Evolutionary conservation across 2,888 invertebrate species (phyloP).

Genomic region (Thera obeliscata): DNA sequence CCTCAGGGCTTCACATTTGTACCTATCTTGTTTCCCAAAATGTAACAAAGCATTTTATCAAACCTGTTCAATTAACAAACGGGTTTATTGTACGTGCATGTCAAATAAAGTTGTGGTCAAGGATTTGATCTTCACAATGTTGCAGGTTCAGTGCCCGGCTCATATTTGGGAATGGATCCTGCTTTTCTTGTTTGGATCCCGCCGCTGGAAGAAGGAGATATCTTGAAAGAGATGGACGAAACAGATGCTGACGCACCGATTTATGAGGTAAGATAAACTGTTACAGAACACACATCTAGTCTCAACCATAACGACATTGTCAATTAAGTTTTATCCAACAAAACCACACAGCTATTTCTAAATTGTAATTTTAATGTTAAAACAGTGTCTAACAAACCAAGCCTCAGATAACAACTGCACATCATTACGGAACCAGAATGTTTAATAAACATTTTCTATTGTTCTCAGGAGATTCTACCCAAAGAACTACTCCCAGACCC

Average conservation of each 20-base stretch:
- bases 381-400: no score
- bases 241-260: constrained; percentile 60
- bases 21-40: neutral
- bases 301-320: neutral
- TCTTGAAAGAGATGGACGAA: constrained; percentile 85
- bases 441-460: constrained; percentile 10
- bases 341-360: no score
- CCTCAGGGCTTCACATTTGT: neutral
- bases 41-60: neutral
- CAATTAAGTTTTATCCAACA: neutral
- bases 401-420: no score
- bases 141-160: constrained; percentile 91
- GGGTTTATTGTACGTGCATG: neutral
- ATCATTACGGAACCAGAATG: no score
- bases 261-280: constrained; percentile 63
- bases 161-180: constrained; percentile 95
- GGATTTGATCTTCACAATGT: constrained; percentile 43
- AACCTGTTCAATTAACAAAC: no score
- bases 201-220: constrained; percentile 89
- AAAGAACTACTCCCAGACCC: constrained; percentile 80
- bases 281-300: neutral
- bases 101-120: neutral
- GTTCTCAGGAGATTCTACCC: constrained; percentile 79
- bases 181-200: constrained; percentile 95
- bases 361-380: no score